Evolutionary conservation across 2,113 vertebrate genomes (phyloP).

Genomic region (Nycticorax nycticorax): DNA sequence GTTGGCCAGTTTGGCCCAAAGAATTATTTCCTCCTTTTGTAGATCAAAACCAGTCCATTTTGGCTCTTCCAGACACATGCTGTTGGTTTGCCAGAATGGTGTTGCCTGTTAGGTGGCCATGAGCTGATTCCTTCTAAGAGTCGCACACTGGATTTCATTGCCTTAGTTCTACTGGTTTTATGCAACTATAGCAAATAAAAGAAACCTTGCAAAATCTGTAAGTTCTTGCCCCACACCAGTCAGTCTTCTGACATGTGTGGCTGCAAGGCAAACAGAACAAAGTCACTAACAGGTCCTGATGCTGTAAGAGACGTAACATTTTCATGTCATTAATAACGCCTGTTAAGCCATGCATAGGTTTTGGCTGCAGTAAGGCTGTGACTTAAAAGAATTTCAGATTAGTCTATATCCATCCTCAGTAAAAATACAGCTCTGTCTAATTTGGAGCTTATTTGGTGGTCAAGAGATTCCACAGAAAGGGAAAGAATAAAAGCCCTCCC

Average conservation of each 20-base stretch:
- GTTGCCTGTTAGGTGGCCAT: too few species aligned
- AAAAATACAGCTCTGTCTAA: neutral
- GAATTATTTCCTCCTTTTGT: neutral
- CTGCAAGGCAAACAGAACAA: neutral
- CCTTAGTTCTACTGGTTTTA: neutral
- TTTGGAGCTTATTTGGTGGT: neutral
- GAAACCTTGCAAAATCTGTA: neutral
- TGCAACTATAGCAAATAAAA: neutral
- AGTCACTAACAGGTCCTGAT: neutral
- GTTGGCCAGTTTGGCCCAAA: neutral
- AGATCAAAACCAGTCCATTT: neutral
- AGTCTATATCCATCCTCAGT: neutral
- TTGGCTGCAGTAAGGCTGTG: neutral
- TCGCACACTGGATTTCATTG: neutral
- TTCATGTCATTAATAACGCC: neutral
- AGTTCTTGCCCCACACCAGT: neutral
- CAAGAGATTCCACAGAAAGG: neutral
- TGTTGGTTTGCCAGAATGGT: neutral
- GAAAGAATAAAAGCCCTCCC: neutral
- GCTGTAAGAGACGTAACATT: neutral
- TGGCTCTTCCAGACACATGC: fast-evolving
- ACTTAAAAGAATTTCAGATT: neutral
- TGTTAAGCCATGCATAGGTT: neutral
- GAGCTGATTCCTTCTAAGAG: neutral
- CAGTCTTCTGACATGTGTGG: neutral